Percentiles rank a stretch among this genome's conserved stretches.
Conservation (phyloP, 2,888 invertebrate genomes). For the Iselma pallidipennis region DNA sequence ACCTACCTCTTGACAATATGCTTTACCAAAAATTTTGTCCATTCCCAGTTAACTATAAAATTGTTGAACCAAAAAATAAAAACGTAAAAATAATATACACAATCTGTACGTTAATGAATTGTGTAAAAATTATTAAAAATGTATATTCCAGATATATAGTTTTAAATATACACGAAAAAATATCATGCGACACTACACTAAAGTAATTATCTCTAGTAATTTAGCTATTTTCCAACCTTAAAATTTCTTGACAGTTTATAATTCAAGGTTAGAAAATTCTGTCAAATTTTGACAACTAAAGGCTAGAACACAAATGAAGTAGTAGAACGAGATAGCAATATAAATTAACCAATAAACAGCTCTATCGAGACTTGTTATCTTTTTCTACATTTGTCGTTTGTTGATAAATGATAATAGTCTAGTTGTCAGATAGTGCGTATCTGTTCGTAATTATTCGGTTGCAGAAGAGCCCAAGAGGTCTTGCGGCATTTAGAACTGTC, state of each 20-base stretch:
- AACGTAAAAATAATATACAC: slow-evolving; percentile 2
- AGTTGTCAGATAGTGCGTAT: too few species aligned
- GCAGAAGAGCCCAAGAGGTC: too few species aligned
- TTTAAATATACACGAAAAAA: slow-evolving; percentile 10
- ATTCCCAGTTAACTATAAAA: slow-evolving; percentile 57
- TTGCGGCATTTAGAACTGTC: too few species aligned
- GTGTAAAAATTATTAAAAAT: neutral
- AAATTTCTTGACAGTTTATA: slow-evolving; percentile 1
- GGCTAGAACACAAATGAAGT: too few species aligned
- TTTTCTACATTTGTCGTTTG: too few species aligned
- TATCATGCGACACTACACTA: neutral
- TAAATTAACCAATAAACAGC: too few species aligned
- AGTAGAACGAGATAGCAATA: too few species aligned
- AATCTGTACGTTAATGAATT: neutral
- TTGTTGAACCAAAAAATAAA: slow-evolving; percentile 5
- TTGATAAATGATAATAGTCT: too few species aligned
- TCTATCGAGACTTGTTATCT: too few species aligned
- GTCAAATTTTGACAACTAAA: too few species aligned
- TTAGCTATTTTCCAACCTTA: neutral
- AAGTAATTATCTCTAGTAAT: neutral
- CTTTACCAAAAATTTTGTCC: slow-evolving; percentile 67
- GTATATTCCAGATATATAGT: slow-evolving; percentile 12
- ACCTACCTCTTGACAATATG: slow-evolving; percentile 79
- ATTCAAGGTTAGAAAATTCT: neutral
- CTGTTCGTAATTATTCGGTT: too few species aligned